Evolutionary conservation across 2,113 vertebrate species (phyloP), one percentile per base, ranked within the genome.

Genomic region (Cricetomys ansorgei): DNA sequence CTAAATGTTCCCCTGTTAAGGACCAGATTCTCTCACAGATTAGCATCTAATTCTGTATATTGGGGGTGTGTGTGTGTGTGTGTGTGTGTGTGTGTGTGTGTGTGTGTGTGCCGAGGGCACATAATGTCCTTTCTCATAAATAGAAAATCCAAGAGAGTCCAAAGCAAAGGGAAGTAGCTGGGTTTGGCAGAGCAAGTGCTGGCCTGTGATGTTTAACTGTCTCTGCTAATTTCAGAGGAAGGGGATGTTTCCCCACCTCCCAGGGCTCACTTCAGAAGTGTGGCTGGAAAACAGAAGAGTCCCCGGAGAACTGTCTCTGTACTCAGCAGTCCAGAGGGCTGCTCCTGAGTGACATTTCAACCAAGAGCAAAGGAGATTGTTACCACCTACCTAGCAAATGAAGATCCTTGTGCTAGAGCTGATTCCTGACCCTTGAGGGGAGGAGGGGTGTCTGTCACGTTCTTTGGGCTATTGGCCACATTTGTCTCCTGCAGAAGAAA

Each of bases 301-400:
- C 89, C 86, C 92, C 53, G 55, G 87, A 95, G 88, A 95, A 87
- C 88, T 29, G 15, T 76, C n/a, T 87, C 90, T 91, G 75, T 21
- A 43, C 34, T 79, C 34, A 57, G 91, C 25, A 59, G 37, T 91
- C 55, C 64, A 57, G 73, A 70, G 86, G 76, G 92, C 95, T 86
- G 62, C 67, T 91, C 92, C 73, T 96, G 92, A 95, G 86, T 96
- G 97, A 93, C 97, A 95, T 96, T 97, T 97, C 94, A 90, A 89
- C 88, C 85, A 95, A 89, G 84, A 94, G 88, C 93, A 62, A 92
- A 76, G 70, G 92, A 94, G 75, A 89, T 45, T 83, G 72, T 89
- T 90, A 84, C 93, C 43, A 25, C 94, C 92, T 89, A 83, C 92
- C 81, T 96, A 95, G 88, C 95, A 96, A 96, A 89, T 97, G 92